A percentile compares a stretch with the other conserved stretches of the same genome.
Conservation (phyloP, 2,888 invertebrate genomes). For the Macropis europaea region DNA sequence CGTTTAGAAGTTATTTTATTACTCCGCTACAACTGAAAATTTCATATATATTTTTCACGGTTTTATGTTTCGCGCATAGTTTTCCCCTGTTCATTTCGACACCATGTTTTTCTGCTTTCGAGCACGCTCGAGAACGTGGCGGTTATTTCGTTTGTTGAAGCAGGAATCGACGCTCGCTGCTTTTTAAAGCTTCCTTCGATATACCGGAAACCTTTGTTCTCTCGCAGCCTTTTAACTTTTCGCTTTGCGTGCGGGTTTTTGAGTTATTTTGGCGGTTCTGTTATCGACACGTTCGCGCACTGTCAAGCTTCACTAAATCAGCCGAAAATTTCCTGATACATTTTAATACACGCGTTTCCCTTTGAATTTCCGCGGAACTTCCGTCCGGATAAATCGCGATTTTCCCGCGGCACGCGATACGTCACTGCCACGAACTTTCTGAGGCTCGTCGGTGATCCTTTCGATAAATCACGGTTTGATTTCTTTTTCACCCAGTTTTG, state of each 20-base stretch:
- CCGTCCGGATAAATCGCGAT: too few relatives aligned
- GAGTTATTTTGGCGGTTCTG: not conserved
- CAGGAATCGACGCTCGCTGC: too few relatives aligned
- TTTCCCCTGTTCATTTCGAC: too few relatives aligned
- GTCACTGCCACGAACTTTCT: not conserved
- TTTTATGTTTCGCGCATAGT: too few relatives aligned
- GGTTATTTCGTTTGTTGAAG: too few relatives aligned
- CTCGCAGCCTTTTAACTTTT: not conserved
- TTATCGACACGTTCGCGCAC: not conserved
- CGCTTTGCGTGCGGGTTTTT: not conserved
- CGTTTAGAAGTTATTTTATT: too few relatives aligned
- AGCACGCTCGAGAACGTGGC: too few relatives aligned
- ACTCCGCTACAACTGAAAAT: too few relatives aligned
- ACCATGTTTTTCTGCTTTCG: too few relatives aligned
- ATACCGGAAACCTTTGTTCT: not conserved
- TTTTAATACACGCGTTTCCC: not conserved
- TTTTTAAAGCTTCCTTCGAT: not conserved
- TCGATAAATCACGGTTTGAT: not conserved
- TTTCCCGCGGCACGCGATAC: too few relatives aligned
- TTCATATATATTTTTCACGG: too few relatives aligned
- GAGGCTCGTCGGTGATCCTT: not conserved
- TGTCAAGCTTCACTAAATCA: not conserved
- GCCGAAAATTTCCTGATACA: not conserved
- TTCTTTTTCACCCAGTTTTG: constrained; percentile 33
- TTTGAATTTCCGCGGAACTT: too few relatives aligned